phyloP scores from a whole-genome alignment of 1,140 invertebrate genomes.

The Musca vetustissima region DNA sequence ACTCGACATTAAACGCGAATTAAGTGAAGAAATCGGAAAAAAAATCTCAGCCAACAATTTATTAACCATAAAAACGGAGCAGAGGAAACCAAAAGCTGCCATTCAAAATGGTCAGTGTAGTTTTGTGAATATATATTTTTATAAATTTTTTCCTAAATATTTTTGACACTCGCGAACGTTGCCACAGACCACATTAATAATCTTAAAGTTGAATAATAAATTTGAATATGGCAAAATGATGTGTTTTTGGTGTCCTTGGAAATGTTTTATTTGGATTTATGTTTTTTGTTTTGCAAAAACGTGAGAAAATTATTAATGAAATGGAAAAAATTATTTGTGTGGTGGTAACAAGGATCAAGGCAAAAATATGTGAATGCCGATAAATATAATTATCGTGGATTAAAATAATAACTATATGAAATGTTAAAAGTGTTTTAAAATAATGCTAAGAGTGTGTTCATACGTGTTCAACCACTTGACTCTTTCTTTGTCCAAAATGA shows the following conservation, averaged over 20 bases:
- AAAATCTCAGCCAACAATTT: not conserved
- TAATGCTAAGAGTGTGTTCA: no score
- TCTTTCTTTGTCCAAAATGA: no score
- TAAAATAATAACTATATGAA: no score
- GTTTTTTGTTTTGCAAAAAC: not conserved
- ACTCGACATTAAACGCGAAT: no score
- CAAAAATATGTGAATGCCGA: not conserved
- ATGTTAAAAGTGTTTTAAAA: no score
- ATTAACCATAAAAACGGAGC: not conserved
- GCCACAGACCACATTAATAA: not conserved
- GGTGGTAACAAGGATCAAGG: not conserved
- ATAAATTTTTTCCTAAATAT: not conserved
- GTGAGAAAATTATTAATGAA: conserved; percentile 14
- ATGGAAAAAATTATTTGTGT: conserved; percentile 12
- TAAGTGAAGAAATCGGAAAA: no score
- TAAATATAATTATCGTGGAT: not conserved
- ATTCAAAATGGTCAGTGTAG: not conserved
- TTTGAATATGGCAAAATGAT: not conserved
- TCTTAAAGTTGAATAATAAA: not conserved
- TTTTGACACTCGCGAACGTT: not conserved
- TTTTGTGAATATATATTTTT: not conserved
- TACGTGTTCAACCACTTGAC: no score
- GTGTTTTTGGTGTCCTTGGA: not conserved
- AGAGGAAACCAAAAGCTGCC: not conserved
- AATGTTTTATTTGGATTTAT: no score